phyloP scores from a whole-genome alignment of 23 tunicate species.

The Aplidium turbinatum region DNA sequence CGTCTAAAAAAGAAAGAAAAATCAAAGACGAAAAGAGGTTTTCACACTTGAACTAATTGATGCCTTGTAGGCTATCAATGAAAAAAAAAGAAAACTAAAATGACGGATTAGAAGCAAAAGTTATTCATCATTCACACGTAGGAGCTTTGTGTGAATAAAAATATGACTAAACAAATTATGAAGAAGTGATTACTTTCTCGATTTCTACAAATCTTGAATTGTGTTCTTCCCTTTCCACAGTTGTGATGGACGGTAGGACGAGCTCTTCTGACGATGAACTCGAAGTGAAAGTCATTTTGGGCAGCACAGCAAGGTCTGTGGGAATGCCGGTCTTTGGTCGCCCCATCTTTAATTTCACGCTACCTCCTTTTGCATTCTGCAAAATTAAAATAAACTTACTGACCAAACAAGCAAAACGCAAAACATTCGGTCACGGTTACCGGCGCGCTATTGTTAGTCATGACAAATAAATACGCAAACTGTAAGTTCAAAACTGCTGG shows the following conservation, averaged over 20 bases:
- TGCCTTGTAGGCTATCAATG: too few species aligned
- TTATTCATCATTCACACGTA: too few species aligned
- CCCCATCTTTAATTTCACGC: conserved; percentile 47
- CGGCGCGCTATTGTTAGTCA: too few species aligned
- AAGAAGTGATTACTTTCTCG: conserved; percentile 35
- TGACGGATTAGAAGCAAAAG: too few species aligned
- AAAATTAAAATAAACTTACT: conserved; percentile 9
- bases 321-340: conserved; percentile 51
- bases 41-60: too few species aligned
- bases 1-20: conserved; percentile 4
- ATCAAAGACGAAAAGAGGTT: too few species aligned
- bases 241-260: neutral
- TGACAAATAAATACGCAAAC: too few species aligned
- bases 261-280: neutral
- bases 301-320: conserved; percentile 41
- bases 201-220: conserved; percentile 81
- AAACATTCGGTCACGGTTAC: too few species aligned
- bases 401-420: too few species aligned
- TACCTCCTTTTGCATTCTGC: conserved; percentile 50
- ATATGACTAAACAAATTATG: neutral
- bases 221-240: conserved; percentile 30
- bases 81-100: too few species aligned
- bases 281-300: neutral
- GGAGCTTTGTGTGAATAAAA: conserved; percentile 14
- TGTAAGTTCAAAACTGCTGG: too few species aligned